Conservation (phyloP, 2,113 vertebrate genomes). For the Pipra filicauda region DNA sequence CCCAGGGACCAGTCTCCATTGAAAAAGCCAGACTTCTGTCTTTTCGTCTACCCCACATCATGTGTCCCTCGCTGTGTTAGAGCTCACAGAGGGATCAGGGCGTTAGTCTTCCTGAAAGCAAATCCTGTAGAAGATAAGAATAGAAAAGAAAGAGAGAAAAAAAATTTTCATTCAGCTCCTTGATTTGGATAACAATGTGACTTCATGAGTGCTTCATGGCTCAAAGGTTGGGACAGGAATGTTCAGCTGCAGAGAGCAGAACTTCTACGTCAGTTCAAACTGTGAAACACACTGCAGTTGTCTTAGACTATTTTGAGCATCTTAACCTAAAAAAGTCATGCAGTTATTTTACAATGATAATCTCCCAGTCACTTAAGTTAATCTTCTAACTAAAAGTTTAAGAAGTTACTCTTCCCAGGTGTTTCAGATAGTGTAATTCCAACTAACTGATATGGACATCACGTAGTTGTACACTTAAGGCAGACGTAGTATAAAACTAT, state of each 20-base stretch:
- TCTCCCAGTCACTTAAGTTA: background rate
- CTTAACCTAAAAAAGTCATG: background rate
- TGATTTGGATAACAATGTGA: background rate
- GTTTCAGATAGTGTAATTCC: background rate
- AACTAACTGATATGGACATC: background rate
- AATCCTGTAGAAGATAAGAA: background rate
- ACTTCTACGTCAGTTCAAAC: background rate
- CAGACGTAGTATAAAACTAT: background rate
- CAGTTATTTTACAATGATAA: background rate
- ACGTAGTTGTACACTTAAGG: background rate
- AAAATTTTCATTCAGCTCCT: background rate
- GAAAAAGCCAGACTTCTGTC: background rate
- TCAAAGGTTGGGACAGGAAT: background rate
- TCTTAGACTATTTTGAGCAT: background rate
- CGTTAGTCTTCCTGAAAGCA: background rate
- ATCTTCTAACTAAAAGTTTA: background rate
- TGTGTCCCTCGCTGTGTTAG: background rate
- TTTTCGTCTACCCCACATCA: accelerated
- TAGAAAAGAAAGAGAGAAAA: background rate
- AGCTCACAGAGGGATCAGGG: background rate
- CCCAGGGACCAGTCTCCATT: background rate
- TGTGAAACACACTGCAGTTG: background rate
- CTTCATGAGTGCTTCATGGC: background rate
- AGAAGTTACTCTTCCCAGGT: background rate
- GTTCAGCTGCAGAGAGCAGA: background rate